phyloP scores from a whole-genome alignment of 1,140 invertebrate genomes.

The Drosophila lowei region DNA sequence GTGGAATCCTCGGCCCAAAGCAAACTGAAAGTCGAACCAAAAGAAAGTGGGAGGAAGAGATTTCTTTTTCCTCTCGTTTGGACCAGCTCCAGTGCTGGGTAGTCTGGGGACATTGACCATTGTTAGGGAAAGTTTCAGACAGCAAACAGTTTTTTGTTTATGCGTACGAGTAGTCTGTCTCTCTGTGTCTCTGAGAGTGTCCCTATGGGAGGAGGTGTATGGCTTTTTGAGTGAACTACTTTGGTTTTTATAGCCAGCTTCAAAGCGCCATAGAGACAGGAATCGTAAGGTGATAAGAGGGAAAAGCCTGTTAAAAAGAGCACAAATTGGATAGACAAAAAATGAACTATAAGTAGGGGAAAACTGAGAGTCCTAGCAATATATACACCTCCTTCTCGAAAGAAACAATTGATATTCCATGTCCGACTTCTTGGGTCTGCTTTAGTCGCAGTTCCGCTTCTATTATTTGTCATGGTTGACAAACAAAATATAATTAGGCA shows the following conservation, averaged over 20 bases:
- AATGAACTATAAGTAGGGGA: not conserved
- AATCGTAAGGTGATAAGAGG: conserved; percentile 10
- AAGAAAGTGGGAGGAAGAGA: conserved; percentile 33
- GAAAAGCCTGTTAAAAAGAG: conserved; percentile 5
- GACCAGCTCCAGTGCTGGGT: not conserved
- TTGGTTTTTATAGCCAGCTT: conserved; percentile 57
- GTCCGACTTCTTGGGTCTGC: conserved; percentile 3
- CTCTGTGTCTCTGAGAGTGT: conserved; percentile 2
- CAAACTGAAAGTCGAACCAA: conserved; percentile 48
- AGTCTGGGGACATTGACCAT: conserved; percentile 49
- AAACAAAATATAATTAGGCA: conserved; percentile 67
- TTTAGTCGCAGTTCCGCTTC: conserved; percentile 2
- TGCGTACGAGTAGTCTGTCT: conserved; percentile 4
- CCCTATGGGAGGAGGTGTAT: conserved; percentile 45
- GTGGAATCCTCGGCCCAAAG: conserved; percentile 34
- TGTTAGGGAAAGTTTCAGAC: conserved; percentile 44
- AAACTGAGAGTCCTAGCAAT: no score
- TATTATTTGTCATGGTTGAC: conserved; percentile 13
- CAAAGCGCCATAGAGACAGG: conserved; percentile 7
- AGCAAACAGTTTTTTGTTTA: conserved; percentile 24
- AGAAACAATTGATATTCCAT: conserved; percentile 28
- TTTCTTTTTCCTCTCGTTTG: conserved; percentile 23
- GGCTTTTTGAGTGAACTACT: conserved; percentile 71
- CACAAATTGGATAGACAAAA: not conserved
- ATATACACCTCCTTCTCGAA: no score